Percentiles rank a stretch among this genome's conserved stretches.
These are phyloP conservation scores for Myotis vivesi DNA, from an alignment of 2,797 vertebrate species.

Conservation along the genomic window DNA sequence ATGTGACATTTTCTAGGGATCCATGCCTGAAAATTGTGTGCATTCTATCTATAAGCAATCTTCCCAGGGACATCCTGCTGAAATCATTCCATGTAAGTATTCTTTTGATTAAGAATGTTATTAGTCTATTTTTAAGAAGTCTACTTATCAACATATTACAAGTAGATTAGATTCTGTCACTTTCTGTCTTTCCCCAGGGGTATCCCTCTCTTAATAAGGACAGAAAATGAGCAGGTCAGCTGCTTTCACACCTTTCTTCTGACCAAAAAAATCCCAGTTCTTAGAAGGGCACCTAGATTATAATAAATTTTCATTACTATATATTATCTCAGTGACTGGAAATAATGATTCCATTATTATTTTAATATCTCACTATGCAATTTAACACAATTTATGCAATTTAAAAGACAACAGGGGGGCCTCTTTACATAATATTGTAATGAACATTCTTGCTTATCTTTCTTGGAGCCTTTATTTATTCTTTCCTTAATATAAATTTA, in stretches of 20 bases:
- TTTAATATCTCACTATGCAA: not conserved
- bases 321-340: not conserved
- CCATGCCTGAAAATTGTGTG: not conserved
- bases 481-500: not conserved
- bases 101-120: not conserved
- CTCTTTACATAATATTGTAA: not conserved
- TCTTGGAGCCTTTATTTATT: not conserved
- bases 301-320: not conserved
- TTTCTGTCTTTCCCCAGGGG: not conserved
- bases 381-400: not conserved
- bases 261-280: not conserved
- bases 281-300: not conserved
- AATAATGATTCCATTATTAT: not conserved
- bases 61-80: not conserved
- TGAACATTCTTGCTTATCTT: not conserved
- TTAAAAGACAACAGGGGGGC: not conserved
- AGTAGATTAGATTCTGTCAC: not conserved
- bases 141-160: not conserved
- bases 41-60: not conserved
- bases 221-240: not conserved
- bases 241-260: not conserved
- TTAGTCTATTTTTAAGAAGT: not conserved
- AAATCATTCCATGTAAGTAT: not conserved
- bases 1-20: not conserved
- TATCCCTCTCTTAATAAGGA: not conserved